Conservation (phyloP, 2,888 invertebrate species). For the Platycnemis pennipes region DNA sequence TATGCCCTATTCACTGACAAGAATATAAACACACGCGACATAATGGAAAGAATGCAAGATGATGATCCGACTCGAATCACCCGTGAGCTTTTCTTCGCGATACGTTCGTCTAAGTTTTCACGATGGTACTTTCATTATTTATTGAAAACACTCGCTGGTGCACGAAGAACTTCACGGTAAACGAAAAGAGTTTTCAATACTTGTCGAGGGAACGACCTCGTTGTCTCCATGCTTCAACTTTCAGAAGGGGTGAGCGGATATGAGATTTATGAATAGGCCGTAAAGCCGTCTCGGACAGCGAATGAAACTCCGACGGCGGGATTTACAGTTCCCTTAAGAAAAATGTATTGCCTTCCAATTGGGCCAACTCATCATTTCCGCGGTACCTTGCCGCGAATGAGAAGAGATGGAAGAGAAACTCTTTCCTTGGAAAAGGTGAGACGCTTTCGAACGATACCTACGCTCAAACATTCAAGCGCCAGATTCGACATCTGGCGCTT, state of each 20-base stretch:
- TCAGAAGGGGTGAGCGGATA: neutral
- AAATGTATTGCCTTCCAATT: neutral
- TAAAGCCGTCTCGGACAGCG: neutral
- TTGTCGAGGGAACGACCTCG: neutral
- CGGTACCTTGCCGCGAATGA: neutral
- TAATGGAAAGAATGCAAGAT: neutral
- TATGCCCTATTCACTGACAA: neutral
- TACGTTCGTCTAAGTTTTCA: neutral
- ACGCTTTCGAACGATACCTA: constrained; percentile 32
- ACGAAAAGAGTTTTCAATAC: neutral
- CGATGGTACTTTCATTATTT: neutral
- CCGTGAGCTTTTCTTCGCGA: neutral
- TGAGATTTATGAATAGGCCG: neutral
- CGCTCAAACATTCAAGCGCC: neutral
- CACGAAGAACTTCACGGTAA: neutral
- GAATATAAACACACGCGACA: neutral
- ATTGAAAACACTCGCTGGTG: neutral
- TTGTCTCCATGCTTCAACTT: neutral
- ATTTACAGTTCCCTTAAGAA: neutral
- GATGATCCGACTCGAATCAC: neutral
- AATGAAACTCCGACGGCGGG: neutral
- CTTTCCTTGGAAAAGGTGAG: neutral
- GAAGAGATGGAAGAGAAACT: neutral
- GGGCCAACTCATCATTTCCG: neutral
- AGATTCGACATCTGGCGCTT: neutral